A percentile compares a stretch with the other conserved stretches of the same genome.
phyloP scores from a whole-genome alignment of 2,888 invertebrate species.

The Buathra laborator region DNA sequence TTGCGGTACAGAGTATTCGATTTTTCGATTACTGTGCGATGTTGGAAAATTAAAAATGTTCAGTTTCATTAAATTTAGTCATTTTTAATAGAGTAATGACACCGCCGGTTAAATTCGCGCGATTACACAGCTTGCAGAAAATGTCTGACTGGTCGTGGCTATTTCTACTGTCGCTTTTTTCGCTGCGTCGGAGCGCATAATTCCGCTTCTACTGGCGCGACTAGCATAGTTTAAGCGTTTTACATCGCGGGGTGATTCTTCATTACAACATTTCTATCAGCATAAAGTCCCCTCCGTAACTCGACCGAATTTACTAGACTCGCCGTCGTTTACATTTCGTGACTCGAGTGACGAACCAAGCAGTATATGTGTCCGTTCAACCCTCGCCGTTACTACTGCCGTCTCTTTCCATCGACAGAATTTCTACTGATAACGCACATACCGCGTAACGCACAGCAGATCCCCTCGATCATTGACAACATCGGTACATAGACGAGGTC shows the following conservation, averaged over 20 bases:
- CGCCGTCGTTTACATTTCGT: too few relatives aligned
- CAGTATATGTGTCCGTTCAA: conserved; percentile 8
- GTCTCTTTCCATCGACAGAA: conserved; percentile 27
- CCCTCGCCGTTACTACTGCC: conserved; percentile 23
- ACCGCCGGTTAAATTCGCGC: background rate
- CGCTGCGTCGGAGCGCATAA: conserved; percentile 23
- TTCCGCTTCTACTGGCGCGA: conserved; percentile 26
- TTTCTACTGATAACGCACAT: conserved; percentile 25
- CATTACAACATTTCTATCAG: conserved; percentile 39
- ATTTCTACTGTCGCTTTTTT: conserved; percentile 66
- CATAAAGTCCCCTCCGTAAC: background rate
- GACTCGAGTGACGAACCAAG: background rate
- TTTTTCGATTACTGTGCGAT: too few relatives aligned
- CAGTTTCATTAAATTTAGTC: background rate
- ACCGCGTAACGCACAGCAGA: background rate
- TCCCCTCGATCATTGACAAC: conserved; percentile 13
- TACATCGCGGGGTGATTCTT: conserved; percentile 15
- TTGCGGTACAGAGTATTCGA: too few relatives aligned
- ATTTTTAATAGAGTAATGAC: background rate
- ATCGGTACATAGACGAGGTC: background rate
- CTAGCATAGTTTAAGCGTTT: background rate
- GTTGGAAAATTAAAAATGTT: too few relatives aligned
- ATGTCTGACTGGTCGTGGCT: conserved; percentile 59
- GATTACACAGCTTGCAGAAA: background rate
- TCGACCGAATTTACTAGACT: conserved; percentile 21